These are phyloP conservation scores for Rhagonycha fulva DNA, from an alignment of 2,888 invertebrate genomes.

Conservation along the genomic window DNA sequence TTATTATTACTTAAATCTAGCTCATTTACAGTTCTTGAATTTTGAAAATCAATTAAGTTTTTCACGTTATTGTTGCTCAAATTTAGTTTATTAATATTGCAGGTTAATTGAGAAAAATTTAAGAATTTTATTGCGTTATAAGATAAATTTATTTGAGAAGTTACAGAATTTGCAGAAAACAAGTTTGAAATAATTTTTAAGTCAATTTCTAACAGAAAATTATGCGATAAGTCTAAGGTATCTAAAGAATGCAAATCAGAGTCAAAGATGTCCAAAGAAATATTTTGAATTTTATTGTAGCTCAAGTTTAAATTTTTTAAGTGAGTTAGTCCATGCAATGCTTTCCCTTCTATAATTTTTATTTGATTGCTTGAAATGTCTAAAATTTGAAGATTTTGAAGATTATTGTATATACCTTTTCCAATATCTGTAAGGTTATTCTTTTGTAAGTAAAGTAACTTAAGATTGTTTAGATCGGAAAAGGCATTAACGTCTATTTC, in stretches of 20 bases:
- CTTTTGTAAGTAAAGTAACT: neutral
- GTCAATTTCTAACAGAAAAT: neutral
- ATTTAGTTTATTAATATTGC: neutral
- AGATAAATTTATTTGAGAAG: neutral
- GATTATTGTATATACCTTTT: neutral
- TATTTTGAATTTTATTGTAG: neutral
- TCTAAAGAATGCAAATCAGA: neutral
- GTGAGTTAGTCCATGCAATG: neutral
- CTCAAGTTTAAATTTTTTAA: neutral
- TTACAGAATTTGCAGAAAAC: neutral
- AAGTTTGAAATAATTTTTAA: neutral
- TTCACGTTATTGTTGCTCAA: neutral
- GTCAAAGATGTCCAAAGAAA: neutral
- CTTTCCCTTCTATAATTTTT: neutral
- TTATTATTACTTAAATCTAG: constrained; percentile 2
- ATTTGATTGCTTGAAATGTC: neutral
- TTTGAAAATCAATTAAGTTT: neutral
- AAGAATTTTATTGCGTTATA: neutral
- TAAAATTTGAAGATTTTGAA: neutral
- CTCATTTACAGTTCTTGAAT: neutral
- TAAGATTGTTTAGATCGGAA: neutral
- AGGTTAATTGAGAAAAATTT: neutral
- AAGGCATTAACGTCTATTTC: constrained; percentile 9
- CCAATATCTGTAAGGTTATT: neutral
- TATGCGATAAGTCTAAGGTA: neutral